These are phyloP conservation scores for Pharmacophagus antenor DNA, from an alignment of 2,888 invertebrate species.

Conservation along the genomic window DNA sequence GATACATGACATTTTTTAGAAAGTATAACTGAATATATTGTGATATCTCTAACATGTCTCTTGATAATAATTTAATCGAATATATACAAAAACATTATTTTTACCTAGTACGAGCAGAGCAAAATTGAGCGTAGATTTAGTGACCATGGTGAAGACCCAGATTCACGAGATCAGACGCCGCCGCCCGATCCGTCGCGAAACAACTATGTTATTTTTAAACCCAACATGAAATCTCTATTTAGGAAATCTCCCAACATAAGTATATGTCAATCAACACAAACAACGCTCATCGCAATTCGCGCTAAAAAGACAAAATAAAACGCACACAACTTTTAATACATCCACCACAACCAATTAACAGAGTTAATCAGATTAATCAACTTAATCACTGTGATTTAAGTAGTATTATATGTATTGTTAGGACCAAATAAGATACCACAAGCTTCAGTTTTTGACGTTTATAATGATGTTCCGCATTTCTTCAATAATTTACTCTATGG, in stretches of 20 bases:
- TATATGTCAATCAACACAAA: slow-evolving; percentile 61
- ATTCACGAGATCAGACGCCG: slow-evolving; percentile 52
- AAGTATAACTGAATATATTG: slow-evolving; percentile 24
- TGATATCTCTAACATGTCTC: not conserved
- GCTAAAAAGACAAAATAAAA: slow-evolving; percentile 9
- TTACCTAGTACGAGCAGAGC: slow-evolving; percentile 57
- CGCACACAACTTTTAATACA: slow-evolving; percentile 15
- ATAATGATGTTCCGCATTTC: slow-evolving; percentile 25
- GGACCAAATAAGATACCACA: slow-evolving; percentile 36
- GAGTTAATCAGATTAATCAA: slow-evolving; percentile 33
- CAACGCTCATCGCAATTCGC: slow-evolving; percentile 61
- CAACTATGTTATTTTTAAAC: slow-evolving; percentile 77
- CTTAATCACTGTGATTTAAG: slow-evolving; percentile 39
- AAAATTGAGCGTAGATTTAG: slow-evolving; percentile 44
- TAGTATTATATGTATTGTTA: slow-evolving; percentile 34
- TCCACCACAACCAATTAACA: slow-evolving; percentile 22
- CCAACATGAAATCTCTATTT: slow-evolving; percentile 77
- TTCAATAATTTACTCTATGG: too few species aligned
- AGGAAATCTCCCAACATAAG: slow-evolving; percentile 65
- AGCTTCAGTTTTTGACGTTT: slow-evolving; percentile 39
- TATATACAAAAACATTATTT: slow-evolving; percentile 35
- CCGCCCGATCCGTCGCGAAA: slow-evolving; percentile 59
- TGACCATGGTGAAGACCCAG: slow-evolving; percentile 53
- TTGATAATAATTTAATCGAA: slow-evolving; percentile 4
- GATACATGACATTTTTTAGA: slow-evolving; percentile 13